These are phyloP conservation scores for Eublepharis macularius DNA, from an alignment of 2,113 vertebrate species.

Conservation along the genomic window DNA sequence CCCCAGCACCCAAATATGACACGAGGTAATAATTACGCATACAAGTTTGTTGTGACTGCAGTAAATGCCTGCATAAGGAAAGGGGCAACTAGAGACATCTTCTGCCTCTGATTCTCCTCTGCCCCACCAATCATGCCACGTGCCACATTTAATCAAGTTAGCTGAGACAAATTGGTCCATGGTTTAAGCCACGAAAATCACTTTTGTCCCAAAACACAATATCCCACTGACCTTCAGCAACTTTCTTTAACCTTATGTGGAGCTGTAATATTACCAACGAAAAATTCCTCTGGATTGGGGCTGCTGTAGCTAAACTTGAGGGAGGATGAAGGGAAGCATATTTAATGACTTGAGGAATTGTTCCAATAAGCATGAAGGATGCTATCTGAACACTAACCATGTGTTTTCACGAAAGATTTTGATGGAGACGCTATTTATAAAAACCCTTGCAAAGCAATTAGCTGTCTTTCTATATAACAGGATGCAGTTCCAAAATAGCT, in stretches of 20 bases:
- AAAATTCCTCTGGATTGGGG: not conserved
- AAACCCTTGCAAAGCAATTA: constrained; percentile 8
- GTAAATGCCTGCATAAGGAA: too few species aligned
- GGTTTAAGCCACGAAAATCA: too few species aligned
- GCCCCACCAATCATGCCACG: too few species aligned
- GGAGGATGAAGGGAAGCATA: not conserved
- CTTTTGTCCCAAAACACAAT: too few species aligned
- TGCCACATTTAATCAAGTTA: too few species aligned
- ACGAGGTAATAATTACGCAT: too few species aligned
- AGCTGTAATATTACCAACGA: not conserved
- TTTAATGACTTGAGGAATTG: not conserved
- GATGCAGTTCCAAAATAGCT: constrained; percentile 1
- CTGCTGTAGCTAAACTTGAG: not conserved
- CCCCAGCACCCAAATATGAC: too few species aligned
- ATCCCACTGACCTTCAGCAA: not conserved
- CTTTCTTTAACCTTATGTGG: not conserved
- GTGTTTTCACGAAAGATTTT: constrained; percentile 5
- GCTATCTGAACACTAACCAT: not conserved
- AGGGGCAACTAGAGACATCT: too few species aligned
- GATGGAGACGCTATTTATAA: not conserved
- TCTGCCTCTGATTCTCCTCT: too few species aligned
- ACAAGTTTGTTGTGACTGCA: too few species aligned
- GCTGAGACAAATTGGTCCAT: too few species aligned
- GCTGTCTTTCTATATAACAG: not conserved
- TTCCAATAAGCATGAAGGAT: not conserved